These are phyloP conservation scores for Gila robusta DNA, from an alignment of 2,797 vertebrate species.

Conservation along the genomic window DNA sequence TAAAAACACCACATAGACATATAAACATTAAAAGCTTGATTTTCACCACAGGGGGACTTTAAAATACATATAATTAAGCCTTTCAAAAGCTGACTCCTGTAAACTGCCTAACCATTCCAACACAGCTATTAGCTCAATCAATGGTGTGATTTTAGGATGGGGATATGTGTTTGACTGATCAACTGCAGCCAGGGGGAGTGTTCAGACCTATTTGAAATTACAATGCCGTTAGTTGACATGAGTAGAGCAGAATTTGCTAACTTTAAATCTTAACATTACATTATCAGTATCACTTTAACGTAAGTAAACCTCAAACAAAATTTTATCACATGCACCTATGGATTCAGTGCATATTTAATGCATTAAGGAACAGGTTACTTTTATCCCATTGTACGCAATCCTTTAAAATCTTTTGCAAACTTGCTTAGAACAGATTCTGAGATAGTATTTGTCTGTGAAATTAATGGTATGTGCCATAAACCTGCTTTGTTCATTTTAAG, in stretches of 20 bases:
- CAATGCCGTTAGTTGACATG: neutral
- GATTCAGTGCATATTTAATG: neutral
- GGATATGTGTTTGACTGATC: neutral
- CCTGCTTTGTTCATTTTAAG: slow-evolving; percentile 36
- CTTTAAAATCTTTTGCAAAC: neutral
- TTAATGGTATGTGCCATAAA: slow-evolving; percentile 21
- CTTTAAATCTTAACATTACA: neutral
- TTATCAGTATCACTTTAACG: neutral
- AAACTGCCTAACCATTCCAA: too few species aligned
- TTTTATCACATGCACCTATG: neutral
- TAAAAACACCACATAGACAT: too few species aligned
- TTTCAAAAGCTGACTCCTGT: too few species aligned
- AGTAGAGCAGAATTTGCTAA: neutral
- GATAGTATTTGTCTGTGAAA: slow-evolving; percentile 37
- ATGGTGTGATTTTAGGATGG: too few species aligned
- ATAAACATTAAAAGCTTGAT: too few species aligned
- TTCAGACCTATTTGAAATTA: neutral
- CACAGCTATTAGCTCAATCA: too few species aligned
- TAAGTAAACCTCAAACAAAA: neutral
- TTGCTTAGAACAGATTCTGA: slow-evolving; percentile 12
- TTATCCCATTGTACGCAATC: neutral
- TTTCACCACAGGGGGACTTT: too few species aligned
- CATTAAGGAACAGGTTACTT: too few species aligned
- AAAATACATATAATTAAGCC: too few species aligned
- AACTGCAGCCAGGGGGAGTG: neutral